These are phyloP conservation scores for Hesperia comma DNA, from an alignment of 2,888 invertebrate genomes.

Conservation along the genomic window DNA sequence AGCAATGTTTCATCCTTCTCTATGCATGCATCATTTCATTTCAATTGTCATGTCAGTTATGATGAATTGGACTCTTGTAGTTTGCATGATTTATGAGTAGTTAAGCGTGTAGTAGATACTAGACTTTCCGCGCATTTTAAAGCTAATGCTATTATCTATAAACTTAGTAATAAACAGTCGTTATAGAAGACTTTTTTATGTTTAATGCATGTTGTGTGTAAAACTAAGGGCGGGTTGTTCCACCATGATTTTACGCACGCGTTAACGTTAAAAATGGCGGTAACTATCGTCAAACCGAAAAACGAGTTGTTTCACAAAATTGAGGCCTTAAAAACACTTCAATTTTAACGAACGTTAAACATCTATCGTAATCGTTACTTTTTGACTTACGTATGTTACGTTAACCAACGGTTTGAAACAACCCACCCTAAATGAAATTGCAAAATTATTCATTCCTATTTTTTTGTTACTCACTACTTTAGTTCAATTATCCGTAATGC, in stretches of 20 bases:
- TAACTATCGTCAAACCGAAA: too few relatives aligned
- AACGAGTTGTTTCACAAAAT: too few relatives aligned
- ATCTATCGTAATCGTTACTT: too few relatives aligned
- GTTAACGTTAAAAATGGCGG: too few relatives aligned
- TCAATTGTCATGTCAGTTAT: neutral
- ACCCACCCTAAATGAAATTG: too few relatives aligned
- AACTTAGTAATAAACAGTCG: neutral
- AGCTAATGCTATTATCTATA: neutral
- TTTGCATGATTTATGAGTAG: slow-evolving; percentile 30
- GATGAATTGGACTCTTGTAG: neutral
- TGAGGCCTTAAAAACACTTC: too few relatives aligned
- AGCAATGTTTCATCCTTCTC: slow-evolving; percentile 1
- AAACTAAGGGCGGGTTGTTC: too few relatives aligned
- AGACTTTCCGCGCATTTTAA: neutral
- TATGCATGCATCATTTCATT: slow-evolving; percentile 10
- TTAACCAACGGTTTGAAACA: too few relatives aligned
- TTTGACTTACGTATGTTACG: too few relatives aligned
- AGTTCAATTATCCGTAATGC: slow-evolving; percentile 40
- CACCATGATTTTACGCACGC: too few relatives aligned
- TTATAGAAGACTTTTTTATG: neutral
- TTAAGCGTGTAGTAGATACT: slow-evolving; percentile 16
- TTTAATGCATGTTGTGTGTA: neutral
- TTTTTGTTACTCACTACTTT: slow-evolving; percentile 39
- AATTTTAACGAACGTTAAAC: too few relatives aligned
- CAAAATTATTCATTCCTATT: neutral